These are phyloP conservation scores for Conops quadrifasciatus DNA, from an alignment of 2,888 invertebrate genomes.

Conservation along the genomic window DNA sequence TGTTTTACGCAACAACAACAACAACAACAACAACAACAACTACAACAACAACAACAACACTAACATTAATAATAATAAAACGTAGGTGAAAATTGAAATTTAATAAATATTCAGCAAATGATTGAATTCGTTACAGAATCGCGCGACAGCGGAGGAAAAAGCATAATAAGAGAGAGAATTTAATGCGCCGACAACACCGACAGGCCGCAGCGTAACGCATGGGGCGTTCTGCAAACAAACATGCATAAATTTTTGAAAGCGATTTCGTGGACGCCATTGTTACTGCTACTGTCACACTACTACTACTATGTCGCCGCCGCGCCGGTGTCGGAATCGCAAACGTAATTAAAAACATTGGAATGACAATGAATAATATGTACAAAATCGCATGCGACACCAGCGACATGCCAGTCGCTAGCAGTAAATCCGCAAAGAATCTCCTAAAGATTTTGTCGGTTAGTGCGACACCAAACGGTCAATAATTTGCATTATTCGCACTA, in stretches of 20 bases:
- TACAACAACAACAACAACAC: constrained; percentile 13
- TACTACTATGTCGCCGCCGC: neutral
- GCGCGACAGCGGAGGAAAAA: neutral
- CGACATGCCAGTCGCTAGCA: neutral
- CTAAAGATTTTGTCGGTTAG: no score
- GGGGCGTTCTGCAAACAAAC: no score
- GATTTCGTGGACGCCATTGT: neutral
- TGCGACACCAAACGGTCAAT: no score
- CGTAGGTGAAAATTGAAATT: constrained; percentile 20
- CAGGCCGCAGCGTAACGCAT: neutral
- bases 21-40: no score
- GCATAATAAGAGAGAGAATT: neutral
- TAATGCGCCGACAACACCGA: neutral
- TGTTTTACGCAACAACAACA: no score
- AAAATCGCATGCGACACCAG: neutral
- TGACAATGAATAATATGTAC: neutral
- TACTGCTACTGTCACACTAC: neutral
- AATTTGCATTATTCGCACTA: no score
- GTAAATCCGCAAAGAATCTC: no score
- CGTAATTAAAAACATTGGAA: constrained; percentile 10
- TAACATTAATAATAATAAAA: neutral
- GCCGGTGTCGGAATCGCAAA: neutral
- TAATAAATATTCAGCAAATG: constrained; percentile 11
- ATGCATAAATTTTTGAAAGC: neutral
- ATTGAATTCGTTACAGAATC: constrained; percentile 15